A percentile compares a stretch with the other conserved stretches of the same genome.
These are phyloP conservation scores for Branchellion lobata DNA, from an alignment of 2,888 invertebrate genomes.

Conservation along the genomic window DNA sequence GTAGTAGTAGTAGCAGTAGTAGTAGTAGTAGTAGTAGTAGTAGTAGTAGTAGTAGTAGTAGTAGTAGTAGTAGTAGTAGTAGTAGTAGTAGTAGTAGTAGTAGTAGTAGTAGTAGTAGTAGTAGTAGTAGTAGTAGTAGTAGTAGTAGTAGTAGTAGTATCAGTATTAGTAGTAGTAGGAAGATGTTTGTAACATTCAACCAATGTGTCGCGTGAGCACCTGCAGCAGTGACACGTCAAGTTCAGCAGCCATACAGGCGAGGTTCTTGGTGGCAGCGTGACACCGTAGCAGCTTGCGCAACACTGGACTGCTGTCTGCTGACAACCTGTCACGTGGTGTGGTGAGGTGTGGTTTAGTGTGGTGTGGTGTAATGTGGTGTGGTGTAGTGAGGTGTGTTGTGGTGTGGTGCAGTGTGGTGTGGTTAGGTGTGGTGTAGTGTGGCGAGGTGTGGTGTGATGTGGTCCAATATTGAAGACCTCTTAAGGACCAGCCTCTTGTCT, in stretches of 20 bases:
- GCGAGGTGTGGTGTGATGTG: no score
- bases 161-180: no score
- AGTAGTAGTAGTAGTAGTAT: conserved; percentile 1
- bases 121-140: conserved; percentile 22
- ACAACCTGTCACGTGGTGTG: conserved; percentile 7
- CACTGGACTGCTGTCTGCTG: conserved; percentile 11
- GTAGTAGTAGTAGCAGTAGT: conserved; percentile 22
- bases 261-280: conserved; percentile 19
- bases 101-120: conserved; percentile 5
- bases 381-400: no score
- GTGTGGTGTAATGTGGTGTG: no score
- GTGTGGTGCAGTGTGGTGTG: no score
- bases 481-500: background rate
- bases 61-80: background rate
- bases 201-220: no score
- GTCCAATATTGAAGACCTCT: no score
- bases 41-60: conserved; percentile 10
- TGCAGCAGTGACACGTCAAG: conserved; percentile 16
- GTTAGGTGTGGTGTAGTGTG: no score
- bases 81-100: background rate
- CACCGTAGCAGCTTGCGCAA: background rate
- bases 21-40: conserved; percentile 29
- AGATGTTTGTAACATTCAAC: no score
- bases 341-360: no score
- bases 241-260: conserved; percentile 13